Percentiles rank a stretch among this genome's conserved stretches.
Evolutionary conservation across 2,113 vertebrate species (phyloP).

Genomic region (Archilochus colubris): DNA sequence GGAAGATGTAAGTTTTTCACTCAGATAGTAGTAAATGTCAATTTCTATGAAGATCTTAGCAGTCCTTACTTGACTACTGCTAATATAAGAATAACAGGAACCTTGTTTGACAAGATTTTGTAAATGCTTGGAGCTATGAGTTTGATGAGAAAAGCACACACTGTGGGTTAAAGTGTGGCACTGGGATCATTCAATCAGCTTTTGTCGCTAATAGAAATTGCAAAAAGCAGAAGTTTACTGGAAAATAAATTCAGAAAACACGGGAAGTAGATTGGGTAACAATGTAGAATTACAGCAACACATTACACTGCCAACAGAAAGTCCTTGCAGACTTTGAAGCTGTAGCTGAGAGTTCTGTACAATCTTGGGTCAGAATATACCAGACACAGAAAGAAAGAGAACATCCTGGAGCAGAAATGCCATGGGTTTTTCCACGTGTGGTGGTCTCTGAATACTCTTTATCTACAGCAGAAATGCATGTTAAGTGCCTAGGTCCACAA

Average conservation of each 20-base stretch:
- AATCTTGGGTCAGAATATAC: not conserved
- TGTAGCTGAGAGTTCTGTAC: not conserved
- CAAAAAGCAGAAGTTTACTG: not conserved
- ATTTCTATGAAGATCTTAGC: not conserved
- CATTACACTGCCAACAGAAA: not conserved
- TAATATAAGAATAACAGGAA: not conserved
- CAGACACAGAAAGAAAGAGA: not conserved
- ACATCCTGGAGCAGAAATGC: fast-evolving
- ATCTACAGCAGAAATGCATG: not conserved
- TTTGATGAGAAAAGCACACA: not conserved
- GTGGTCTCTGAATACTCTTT: not conserved
- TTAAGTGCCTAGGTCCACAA: not conserved
- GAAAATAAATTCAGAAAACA: not conserved
- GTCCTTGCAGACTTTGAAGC: not conserved
- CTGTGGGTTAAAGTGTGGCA: not conserved
- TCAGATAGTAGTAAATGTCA: not conserved
- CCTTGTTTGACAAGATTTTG: not conserved
- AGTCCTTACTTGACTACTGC: not conserved
- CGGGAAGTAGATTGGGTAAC: not conserved
- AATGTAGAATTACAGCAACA: not conserved
- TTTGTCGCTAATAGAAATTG: not conserved
- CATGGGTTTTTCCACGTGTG: not conserved
- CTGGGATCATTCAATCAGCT: not conserved
- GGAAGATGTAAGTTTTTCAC: not conserved
- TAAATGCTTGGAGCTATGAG: not conserved